Base-by-base conservation (phyloP, 1,140 invertebrate genomes). In the Penaeus indicus region DNA sequence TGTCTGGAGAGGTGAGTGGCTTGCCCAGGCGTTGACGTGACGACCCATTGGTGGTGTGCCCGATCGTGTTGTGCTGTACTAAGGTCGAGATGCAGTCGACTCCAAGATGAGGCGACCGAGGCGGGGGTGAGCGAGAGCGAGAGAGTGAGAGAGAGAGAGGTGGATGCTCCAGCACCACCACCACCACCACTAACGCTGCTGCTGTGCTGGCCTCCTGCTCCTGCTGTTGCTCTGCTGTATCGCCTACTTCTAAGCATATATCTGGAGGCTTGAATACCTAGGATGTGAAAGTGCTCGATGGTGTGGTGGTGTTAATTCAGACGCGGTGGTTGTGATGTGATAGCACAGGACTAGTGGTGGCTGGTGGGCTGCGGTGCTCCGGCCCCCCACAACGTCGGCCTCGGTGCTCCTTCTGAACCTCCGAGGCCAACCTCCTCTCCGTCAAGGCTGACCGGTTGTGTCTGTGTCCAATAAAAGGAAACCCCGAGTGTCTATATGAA, bases 1-100 rank as follows among this genome's bases (percentile, higher is more conserved):
- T 87, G 85, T 87, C 85, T 87, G 85, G 78, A 87, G 85, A 87
- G 85, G 85, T 87, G 85, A 87, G 85, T 87, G 85, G 78, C 85
- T 67, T 82, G 62, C 77, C 61, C 62, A 72, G 78, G 85, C 85
- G 38, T 72, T 80, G 18, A 27, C 27, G 77, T 87, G 85, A 54
- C 62, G 62, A 60, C 22, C 27, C 78, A 32, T 80, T 67, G 61
- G 63, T 54, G 32, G 77, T 80, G 77, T 87, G 61, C 19, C 25
- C 38, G 63, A n/a, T 79, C 63, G 61, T 47, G 42, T 69, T 87
- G 47, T 54, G 62, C 19, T 67, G 78, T 80, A 67, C 63, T 61
- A 63, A 42, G 60, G 42, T 42, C 67, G 75, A 67, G 83, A 69
- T 82, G 85, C 79, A 54, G 85, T 69, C 79, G 18, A 63, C 61